A percentile compares a stretch with the other conserved stretches of the same genome.
These are phyloP conservation scores for Himalopsyche kuldschensis DNA, from an alignment of 2,888 invertebrate genomes.

Conservation along the genomic window DNA sequence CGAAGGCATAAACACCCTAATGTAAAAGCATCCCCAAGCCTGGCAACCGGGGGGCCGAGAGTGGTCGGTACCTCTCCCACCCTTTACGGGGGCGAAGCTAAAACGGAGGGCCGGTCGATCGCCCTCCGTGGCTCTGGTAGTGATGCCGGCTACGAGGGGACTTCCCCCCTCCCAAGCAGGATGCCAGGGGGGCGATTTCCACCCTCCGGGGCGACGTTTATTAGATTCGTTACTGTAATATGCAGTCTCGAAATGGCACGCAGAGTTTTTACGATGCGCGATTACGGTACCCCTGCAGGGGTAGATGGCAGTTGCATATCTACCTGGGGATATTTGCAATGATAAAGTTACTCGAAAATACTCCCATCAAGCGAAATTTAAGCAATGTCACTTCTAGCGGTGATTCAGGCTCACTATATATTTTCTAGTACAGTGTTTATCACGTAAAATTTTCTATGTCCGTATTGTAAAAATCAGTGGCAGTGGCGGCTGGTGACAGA, in stretches of 20 bases:
- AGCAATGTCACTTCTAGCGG: too few species aligned
- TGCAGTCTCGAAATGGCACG: neutral
- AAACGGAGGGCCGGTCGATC: neutral
- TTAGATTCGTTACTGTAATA: conserved; percentile 28
- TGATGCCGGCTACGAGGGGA: neutral
- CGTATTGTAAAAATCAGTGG: too few species aligned
- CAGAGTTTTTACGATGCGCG: neutral
- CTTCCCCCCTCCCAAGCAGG: neutral
- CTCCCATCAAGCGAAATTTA: too few species aligned
- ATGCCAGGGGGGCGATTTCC: neutral
- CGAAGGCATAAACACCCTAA: neutral
- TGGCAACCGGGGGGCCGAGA: neutral
- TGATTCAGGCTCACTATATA: too few species aligned
- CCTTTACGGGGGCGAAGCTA: neutral
- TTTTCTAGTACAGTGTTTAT: too few species aligned
- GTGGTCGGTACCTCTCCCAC: neutral
- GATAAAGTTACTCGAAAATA: too few species aligned
- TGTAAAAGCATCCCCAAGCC: neutral
- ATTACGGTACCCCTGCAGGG: neutral
- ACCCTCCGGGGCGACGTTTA: conserved; percentile 16
- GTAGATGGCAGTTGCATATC: neutral
- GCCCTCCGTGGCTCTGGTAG: neutral
- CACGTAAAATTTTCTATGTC: too few species aligned
- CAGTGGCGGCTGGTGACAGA: too few species aligned
- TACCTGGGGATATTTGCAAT: too few species aligned